Evolutionary conservation across 37 sponge, comb jelly and placozoan genomes (phyloP).

Genomic region (Hexactinellida sp.): DNA sequence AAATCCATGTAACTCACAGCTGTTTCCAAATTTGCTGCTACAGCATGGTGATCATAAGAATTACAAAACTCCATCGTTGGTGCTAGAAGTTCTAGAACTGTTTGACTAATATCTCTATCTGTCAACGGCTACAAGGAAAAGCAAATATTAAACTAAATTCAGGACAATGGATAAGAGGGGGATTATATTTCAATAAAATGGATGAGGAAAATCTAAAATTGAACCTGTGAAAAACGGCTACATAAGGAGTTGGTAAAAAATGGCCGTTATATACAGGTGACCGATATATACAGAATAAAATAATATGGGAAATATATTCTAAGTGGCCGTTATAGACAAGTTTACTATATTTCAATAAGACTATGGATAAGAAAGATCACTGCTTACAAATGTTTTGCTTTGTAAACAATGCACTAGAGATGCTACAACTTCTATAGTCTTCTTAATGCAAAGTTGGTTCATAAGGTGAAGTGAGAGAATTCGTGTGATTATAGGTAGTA

Average conservation of each 20-base stretch:
- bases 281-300: too few relatives aligned
- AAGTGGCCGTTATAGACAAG: too few relatives aligned
- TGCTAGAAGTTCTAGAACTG: not conserved
- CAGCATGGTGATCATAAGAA: not conserved
- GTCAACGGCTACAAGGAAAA: not conserved
- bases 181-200: too few relatives aligned
- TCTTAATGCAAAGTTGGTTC: conserved; percentile 6
- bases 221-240: too few relatives aligned
- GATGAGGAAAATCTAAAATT: too few relatives aligned
- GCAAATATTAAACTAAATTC: not conserved
- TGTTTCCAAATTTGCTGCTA: conserved; percentile 2
- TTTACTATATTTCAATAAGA: too few relatives aligned
- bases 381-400: not conserved
- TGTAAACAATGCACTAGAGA: not conserved
- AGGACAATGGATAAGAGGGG: too few relatives aligned
- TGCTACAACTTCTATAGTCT: not conserved
- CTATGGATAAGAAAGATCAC: too few relatives aligned
- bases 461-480: conserved; percentile 4
- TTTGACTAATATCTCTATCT: not conserved
- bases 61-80: conserved; percentile 11
- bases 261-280: too few relatives aligned
- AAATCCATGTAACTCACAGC: not conserved
- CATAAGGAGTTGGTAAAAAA: too few relatives aligned
- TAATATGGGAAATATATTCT: too few relatives aligned
- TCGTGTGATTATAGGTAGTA: not conserved